Base-by-base conservation (phyloP, 1,140 invertebrate species). In the Rhopalosiphum padi region DNA sequence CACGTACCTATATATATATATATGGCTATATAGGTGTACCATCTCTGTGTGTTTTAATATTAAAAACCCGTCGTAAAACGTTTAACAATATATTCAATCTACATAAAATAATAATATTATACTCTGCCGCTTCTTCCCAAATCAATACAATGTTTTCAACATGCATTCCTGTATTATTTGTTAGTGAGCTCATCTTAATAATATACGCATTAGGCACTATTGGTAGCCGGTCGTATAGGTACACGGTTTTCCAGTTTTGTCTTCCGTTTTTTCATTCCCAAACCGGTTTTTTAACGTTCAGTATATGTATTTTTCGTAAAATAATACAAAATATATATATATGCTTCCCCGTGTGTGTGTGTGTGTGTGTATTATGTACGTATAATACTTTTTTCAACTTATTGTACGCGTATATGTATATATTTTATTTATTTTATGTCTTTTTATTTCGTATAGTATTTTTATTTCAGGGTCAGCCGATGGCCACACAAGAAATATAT, bases 191-290 rank as follows among this genome's bases (percentile, higher is more conserved):
- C 48, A 55, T 89, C n/a, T 37, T 53, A 89, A 53, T 53, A 53
- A 89, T 48, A 87, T 48, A 87, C 43, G 43, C 86, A 48, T 89
- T 35, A 55, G 37, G 87, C 35, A 55, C 48, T 53, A 77, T 77
- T 53, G 48, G 30, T 35, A n/a, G 87, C 35, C 46, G 87, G 48
- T 43, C 87, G 86, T 22, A 43, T 35, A 46, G 11, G 21, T 35
- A 90, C 53, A 90, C 25, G 89, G 89, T 68, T 90, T 68, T 90
- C 89, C 53, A 68, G 55, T 90, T 90, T 90, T 60, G 89, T 90
- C 53, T 90, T 90, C 89, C 55, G 55, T 68, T 90, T 90, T 68
- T 90, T 89, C 23, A 18, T 68, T 43, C 37, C 37, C 11, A 90
- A 90, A 90, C 89, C 89, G 89, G 89, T 90, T 90, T 41, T 85